Conservation (phyloP, 1,140 invertebrate genomes). For the Phortica variegata region DNA sequence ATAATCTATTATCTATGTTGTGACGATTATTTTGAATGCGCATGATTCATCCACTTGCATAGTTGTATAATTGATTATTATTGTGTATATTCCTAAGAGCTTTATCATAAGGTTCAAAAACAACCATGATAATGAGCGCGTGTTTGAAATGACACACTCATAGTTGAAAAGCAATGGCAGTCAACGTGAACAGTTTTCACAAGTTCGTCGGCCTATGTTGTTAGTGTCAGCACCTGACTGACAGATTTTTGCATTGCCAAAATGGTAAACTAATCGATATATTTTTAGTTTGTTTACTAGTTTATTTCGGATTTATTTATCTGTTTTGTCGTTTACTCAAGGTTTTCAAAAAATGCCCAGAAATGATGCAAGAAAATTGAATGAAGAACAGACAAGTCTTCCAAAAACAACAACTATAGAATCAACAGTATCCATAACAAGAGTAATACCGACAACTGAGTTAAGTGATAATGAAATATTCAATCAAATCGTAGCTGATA, state of each 20-base stretch:
- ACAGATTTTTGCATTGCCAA: slow-evolving; percentile 8
- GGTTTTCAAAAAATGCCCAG: slow-evolving; percentile 56
- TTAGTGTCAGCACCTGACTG: slow-evolving; percentile 16
- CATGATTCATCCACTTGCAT: not conserved
- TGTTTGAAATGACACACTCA: no score
- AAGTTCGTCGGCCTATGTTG: no score
- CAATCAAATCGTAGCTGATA: not conserved
- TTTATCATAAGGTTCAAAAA: slow-evolving; percentile 18
- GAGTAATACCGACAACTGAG: not conserved
- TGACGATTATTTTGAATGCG: slow-evolving; percentile 21
- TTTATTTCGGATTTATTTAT: slow-evolving; percentile 2
- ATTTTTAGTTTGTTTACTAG: not conserved
- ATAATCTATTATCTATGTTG: slow-evolving; percentile 1
- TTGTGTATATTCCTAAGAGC: slow-evolving; percentile 33
- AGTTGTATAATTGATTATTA: slow-evolving; percentile 33
- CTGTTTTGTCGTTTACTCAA: slow-evolving; percentile 11
- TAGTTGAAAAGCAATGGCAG: no score
- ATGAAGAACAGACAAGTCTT: slow-evolving; percentile 49
- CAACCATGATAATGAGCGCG: slow-evolving; percentile 13
- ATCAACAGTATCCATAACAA: slow-evolving; percentile 6
- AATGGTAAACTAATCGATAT: no score
- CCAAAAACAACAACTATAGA: slow-evolving; percentile 24
- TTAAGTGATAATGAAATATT: not conserved
- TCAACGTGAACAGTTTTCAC: no score
- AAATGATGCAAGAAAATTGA: slow-evolving; percentile 48